Base-by-base conservation (phyloP, 2,888 invertebrate species). In the Crioceris asparagi region DNA sequence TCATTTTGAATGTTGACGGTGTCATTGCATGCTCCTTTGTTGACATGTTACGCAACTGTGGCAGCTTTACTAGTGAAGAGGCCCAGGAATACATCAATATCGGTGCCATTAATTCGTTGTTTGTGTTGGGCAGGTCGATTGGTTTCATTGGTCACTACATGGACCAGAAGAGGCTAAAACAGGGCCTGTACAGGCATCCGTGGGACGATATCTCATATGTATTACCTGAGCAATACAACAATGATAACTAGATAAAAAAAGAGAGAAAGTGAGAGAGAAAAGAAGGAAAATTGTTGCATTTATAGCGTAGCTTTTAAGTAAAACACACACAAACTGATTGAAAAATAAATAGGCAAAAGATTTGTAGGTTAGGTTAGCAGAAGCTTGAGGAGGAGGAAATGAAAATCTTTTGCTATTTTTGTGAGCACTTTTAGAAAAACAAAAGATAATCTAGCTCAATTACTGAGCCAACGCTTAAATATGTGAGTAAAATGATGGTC, bases 71-170 rank as follows among this genome's bases (percentile, higher is more conserved):
- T 1, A 69, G 90, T 56, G 96, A 97, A 66, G 98, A 98, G 65
- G 93, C 98, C 1, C 86, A 91, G 60, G 96, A 94, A 62, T 97
- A 96, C 62, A 85, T 98, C 34, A 84, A 91, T 51, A 94, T 97
- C 67, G 98, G 98, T 27, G 85, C 96, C 0, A 88, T 99, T 53
- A 98, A 98, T 67, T 97, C 97, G 1, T 72, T 99, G 35, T 98
- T 99, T 68, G 97, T 98, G 3, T 74, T 99, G 18, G 98, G 98
- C 6, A 79, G 98, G 47, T 94, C 93, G 58, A 92, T 99, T 69
- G 98, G 98, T 27, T 94, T 98, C 56, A 93, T 98, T 52, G 97
- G 96, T 11, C 98, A 98, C 62, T 98, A 83, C 64, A 80, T 99
- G 72, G 98, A 98, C 68, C 98, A 98, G 71, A 94, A 92, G 70